Conservation (phyloP, 2,888 invertebrate species). For the Aplocera efformata region DNA sequence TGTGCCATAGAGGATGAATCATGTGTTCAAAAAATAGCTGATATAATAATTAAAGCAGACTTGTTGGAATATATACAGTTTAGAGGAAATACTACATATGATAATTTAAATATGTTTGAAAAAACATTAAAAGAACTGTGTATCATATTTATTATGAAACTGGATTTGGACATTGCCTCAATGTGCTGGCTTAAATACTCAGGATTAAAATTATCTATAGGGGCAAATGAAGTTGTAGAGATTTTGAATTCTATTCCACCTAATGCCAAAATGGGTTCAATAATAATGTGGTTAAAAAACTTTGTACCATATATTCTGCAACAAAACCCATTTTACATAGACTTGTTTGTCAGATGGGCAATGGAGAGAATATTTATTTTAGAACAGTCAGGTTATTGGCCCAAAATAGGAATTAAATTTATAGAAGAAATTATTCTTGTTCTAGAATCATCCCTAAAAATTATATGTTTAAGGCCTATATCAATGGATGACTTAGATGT, state of each 20-base stretch:
- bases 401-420: constrained; percentile 73
- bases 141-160: constrained; percentile 56
- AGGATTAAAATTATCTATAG: constrained; percentile 46
- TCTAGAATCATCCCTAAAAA: constrained; percentile 58
- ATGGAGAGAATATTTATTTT: constrained; percentile 66
- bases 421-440: constrained; percentile 60
- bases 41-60: constrained; percentile 64
- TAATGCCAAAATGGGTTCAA: constrained; percentile 66
- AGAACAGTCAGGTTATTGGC: constrained; percentile 73
- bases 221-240: constrained; percentile 48
- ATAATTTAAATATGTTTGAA: constrained; percentile 52
- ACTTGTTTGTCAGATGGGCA: constrained; percentile 72
- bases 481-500: constrained; percentile 69
- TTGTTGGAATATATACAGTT: constrained; percentile 66
- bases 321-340: constrained; percentile 67
- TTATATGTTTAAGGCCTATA: constrained; percentile 59
- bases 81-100: constrained; percentile 55
- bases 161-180: constrained; percentile 69
- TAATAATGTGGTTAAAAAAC: constrained; percentile 70
- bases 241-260: constrained; percentile 61
- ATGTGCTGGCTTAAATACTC: constrained; percentile 73
- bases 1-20: constrained; percentile 37
- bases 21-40: constrained; percentile 38
- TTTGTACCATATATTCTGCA: constrained; percentile 65
- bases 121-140: constrained; percentile 56